Evolutionary conservation across 2,888 invertebrate species (phyloP).

Genomic region (Heteropelma amictum): DNA sequence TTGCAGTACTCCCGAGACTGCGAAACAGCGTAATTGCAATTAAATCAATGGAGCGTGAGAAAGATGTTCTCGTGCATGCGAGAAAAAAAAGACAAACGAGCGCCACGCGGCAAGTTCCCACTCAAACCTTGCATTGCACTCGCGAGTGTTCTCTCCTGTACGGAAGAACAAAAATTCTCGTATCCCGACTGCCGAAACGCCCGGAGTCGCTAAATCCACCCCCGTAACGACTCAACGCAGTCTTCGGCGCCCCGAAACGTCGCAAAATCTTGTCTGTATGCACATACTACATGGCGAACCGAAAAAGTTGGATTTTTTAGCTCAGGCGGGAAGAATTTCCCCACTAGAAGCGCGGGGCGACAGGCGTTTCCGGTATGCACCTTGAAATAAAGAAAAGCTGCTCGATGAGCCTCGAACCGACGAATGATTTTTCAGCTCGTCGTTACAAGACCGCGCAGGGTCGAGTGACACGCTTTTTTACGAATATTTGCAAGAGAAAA

Average conservation of each 20-base stretch:
- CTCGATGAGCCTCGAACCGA: no score
- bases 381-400: no score
- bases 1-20: slow-evolving; percentile 17
- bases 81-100: slow-evolving; percentile 44
- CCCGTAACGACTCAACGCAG: slow-evolving; percentile 15
- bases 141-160: background rate
- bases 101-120: background rate
- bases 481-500: no score
- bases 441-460: no score
- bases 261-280: background rate
- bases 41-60: slow-evolving; percentile 58
- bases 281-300: background rate
- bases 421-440: no score
- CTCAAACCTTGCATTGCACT: background rate
- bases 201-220: slow-evolving; percentile 39
- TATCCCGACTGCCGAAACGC: slow-evolving; percentile 17
- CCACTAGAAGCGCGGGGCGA: no score
- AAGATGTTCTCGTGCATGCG: slow-evolving; percentile 44
- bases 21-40: slow-evolving; percentile 49
- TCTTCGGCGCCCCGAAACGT: background rate
- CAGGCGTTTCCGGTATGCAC: no score
- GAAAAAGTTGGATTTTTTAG: no score
- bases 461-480: no score
- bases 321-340: no score
- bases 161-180: slow-evolving; percentile 45